These are phyloP conservation scores for Aphaenogaster ashmeadi DNA, from an alignment of 1,140 invertebrate genomes.

Conservation along the genomic window DNA sequence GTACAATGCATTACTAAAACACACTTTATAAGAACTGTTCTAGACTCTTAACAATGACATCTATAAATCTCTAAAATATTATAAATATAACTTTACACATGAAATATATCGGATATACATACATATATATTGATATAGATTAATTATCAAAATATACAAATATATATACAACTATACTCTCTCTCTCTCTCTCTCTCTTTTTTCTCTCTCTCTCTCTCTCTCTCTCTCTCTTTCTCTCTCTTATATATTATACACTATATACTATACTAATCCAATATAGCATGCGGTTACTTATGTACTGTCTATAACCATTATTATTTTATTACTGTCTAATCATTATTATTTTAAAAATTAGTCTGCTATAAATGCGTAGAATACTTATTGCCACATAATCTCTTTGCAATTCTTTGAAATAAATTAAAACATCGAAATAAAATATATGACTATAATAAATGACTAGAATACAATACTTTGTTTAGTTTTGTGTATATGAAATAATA, in stretches of 20 bases:
- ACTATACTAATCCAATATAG: background rate
- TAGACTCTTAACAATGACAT: background rate
- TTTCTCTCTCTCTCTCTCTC: too few relatives aligned
- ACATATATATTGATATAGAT: constrained; percentile 21
- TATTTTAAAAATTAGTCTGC: constrained; percentile 5
- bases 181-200: too few relatives aligned
- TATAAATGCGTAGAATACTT: constrained; percentile 56
- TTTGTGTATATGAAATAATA: background rate
- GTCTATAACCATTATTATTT: constrained; percentile 4
- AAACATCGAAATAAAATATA: background rate
- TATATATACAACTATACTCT: background rate
- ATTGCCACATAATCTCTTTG: background rate
- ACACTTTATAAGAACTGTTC: background rate
- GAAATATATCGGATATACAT: background rate
- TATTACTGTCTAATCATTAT: constrained; percentile 10
- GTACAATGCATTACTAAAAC: constrained; percentile 23
- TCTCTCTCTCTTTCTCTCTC: too few relatives aligned
- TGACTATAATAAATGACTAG: constrained; percentile 12
- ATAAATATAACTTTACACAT: constrained; percentile 2
- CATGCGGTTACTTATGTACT: constrained; percentile 34
- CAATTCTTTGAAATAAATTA: background rate
- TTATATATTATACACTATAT: background rate
- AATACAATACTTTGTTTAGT: background rate
- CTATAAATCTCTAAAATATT: constrained; percentile 1
- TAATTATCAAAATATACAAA: constrained; percentile 50